Evolutionary conservation across 64 coral and sea anemone genomes (phyloP), one percentile per base, ranked within the genome.

Genomic region (Astreopora myriophthalma): DNA sequence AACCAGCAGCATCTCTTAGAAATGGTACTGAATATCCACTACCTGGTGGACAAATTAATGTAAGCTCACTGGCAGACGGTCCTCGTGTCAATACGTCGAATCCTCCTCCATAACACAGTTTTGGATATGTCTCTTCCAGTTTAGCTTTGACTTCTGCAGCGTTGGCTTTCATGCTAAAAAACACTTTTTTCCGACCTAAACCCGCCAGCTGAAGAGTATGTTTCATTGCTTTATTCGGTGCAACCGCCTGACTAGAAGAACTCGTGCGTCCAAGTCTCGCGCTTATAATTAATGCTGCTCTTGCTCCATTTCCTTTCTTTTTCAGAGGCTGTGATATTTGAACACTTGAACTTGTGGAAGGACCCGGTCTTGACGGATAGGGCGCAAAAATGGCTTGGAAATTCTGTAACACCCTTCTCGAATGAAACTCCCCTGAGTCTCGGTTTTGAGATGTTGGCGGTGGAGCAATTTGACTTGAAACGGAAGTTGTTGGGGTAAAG

Each of bases 21-120:
- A 76, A 76, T 24, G 35, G 36, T 1, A 76, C 73, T 23, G 73
- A 44, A 76, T 76, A 76, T 44, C 73, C 73, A 76, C 73, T 74
- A 13, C 2, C 10, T 36, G 71, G 71, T 74, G 71, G 14, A 36
- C 19, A 2, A 40, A 74, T 74, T 40, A 34, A 74, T 5, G 30
- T 17, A 4, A 74, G 37, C 12, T 74, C 71, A 36, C 37, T 74
- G 30, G 71, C 71, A 74, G 71, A 74, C 2, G 38, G 33, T 36
- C 71, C 71, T 74, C 71, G 6, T 76, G 36, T 23, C 6, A 76
- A 16, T 0, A 76, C 46, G 35, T 76, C 74, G 16, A 44, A 76
- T 44, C 37, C 34, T 14, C 67, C 67, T 13, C 67, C 30, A 32
- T 70, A 3, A 32, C 67, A 33, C 14, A 70, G 14, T 33, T 70